A percentile compares a stretch with the other conserved stretches of the same genome.
phyloP scores from a whole-genome alignment of 1,140 invertebrate species.

The Drosophila guanche region DNA sequence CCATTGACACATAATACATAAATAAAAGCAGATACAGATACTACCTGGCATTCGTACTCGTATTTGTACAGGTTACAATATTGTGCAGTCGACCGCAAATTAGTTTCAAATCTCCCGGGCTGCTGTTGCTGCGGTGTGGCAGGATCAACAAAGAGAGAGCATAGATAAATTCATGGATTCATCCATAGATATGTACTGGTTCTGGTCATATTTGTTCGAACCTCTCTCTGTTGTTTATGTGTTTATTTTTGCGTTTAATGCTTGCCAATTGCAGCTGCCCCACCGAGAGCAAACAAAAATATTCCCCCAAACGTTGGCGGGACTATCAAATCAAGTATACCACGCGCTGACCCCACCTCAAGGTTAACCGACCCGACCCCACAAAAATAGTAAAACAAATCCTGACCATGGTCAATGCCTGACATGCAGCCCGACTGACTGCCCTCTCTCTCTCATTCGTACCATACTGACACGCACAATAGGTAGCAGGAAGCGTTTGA shows the following conservation, averaged over 20 bases:
- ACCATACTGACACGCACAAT: too few species aligned
- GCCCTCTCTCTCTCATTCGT: neutral
- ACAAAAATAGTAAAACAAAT: conserved; percentile 4
- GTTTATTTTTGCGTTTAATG: conserved; percentile 74
- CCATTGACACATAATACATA: conserved; percentile 47
- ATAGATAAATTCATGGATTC: conserved; percentile 63
- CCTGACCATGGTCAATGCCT: conserved; percentile 72
- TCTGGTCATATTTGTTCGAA: conserved; percentile 40
- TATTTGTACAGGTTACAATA: neutral
- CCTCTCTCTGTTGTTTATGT: conserved; percentile 39
- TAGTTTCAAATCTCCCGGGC: conserved; percentile 57
- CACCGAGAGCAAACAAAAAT: conserved; percentile 35
- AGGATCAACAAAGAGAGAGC: neutral
- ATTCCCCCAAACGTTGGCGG: conserved; percentile 4
- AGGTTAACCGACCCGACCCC: conserved; percentile 35
- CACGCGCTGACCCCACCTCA: conserved; percentile 31
- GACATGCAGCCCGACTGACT: conserved; percentile 5
- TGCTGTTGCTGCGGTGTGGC: conserved; percentile 19
- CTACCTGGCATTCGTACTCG: too few species aligned
- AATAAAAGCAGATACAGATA: conserved; percentile 20
- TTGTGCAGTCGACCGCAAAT: conserved; percentile 55
- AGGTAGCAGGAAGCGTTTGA: neutral
- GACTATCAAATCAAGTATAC: conserved; percentile 38
- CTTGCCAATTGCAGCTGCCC: conserved; percentile 54
- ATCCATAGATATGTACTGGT: conserved; percentile 36